Conservation (phyloP, 2,888 invertebrate species). For the Patella pellucida region DNA sequence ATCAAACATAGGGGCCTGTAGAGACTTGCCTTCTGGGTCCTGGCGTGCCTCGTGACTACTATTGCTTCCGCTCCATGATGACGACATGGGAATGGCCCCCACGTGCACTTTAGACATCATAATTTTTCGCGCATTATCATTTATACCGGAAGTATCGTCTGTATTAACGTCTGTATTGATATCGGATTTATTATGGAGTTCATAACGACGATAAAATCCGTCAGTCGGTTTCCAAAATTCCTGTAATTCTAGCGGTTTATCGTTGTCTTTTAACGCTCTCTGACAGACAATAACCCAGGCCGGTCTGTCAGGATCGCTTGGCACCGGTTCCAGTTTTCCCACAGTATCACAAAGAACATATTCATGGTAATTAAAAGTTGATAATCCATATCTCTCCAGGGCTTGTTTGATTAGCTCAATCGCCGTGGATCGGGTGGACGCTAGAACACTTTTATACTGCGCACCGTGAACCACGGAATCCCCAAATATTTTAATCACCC, state of each 20-base stretch:
- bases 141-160: constrained; percentile 59
- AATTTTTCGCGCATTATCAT: constrained; percentile 61
- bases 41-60: constrained; percentile 18
- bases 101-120: constrained; percentile 57
- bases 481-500: constrained; percentile 63
- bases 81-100: constrained; percentile 52
- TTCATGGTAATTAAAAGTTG: constrained; percentile 40
- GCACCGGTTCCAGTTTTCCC: constrained; percentile 36
- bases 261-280: constrained; percentile 55
- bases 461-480: constrained; percentile 61
- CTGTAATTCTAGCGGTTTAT: constrained; percentile 61
- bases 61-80: constrained; percentile 32
- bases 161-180: constrained; percentile 38
- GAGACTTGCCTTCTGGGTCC: constrained; percentile 25
- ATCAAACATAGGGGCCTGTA: constrained; percentile 26
- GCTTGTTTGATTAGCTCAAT: constrained; percentile 64
- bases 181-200: constrained; percentile 54
- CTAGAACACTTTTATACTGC: constrained; percentile 65
- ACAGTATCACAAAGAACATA: constrained; percentile 66
- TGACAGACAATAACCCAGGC: constrained; percentile 58
- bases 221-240: constrained; percentile 65
- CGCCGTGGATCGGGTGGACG: constrained; percentile 60
- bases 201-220: constrained; percentile 63
- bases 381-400: constrained; percentile 60
- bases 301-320: constrained; percentile 18